These are phyloP conservation scores for Mythimna ferrago DNA, from an alignment of 2,888 invertebrate genomes.

Conservation along the genomic window DNA sequence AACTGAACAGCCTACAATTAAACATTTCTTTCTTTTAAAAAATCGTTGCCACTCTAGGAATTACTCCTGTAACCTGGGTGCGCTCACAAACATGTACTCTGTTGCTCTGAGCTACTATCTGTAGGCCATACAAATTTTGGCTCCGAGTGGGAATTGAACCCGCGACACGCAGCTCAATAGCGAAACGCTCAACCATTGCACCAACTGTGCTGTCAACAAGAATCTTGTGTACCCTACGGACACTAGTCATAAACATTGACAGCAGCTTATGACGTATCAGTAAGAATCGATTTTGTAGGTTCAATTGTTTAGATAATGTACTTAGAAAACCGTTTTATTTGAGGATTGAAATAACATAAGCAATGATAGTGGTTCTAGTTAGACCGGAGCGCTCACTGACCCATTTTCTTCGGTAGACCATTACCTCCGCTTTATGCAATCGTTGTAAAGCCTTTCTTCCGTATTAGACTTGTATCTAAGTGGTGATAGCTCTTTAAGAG, in stretches of 20 bases:
- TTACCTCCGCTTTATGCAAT: conserved; percentile 36
- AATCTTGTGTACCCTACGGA: no score
- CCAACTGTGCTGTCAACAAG: no score
- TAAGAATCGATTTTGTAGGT: no score
- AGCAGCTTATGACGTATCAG: no score
- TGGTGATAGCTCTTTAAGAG: background rate
- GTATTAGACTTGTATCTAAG: background rate
- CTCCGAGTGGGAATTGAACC: no score
- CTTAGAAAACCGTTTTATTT: background rate
- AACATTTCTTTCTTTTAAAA: background rate
- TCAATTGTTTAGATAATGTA: background rate
- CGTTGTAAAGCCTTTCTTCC: conserved; percentile 2
- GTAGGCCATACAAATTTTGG: no score
- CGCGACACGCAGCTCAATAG: no score
- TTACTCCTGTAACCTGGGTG: no score
- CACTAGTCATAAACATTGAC: no score
- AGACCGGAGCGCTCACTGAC: conserved; percentile 25
- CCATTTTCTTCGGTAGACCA: conserved; percentile 39
- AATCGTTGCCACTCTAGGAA: background rate
- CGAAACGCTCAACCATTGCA: background rate
- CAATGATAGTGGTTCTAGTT: conserved; percentile 33
- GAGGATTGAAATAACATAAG: conserved; percentile 6
- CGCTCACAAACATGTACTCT: no score
- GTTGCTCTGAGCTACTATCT: no score
- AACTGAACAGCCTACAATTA: background rate